Evolutionary conservation across 2,888 invertebrate species (phyloP).

Genomic region (Minunthozetes semirufus): DNA sequence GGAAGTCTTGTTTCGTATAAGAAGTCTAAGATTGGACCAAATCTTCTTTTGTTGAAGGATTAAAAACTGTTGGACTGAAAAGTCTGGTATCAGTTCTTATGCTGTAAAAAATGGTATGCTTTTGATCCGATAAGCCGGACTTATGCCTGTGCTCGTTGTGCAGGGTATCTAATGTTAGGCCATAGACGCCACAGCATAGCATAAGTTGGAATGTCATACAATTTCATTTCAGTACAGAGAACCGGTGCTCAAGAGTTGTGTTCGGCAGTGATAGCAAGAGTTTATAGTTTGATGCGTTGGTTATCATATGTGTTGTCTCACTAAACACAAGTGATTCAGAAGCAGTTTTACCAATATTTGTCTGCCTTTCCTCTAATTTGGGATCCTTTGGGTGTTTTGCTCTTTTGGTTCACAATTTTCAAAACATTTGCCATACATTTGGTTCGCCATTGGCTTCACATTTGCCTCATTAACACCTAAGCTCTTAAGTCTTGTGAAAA

Average conservation of each 20-base stretch:
- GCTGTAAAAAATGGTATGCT: slow-evolving; percentile 25
- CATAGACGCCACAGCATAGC: neutral
- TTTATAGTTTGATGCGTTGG: neutral
- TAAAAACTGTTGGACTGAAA: neutral
- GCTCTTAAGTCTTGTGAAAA: slow-evolving; percentile 31
- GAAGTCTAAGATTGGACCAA: slow-evolving; percentile 25
- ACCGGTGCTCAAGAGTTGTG: slow-evolving; percentile 33
- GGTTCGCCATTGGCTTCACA: too few relatives aligned
- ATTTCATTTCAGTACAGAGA: neutral
- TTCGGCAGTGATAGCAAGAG: slow-evolving; percentile 6
- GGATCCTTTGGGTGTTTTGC: slow-evolving; percentile 3
- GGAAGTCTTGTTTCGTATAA: too few relatives aligned
- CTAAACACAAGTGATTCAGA: neutral
- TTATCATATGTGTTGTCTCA: slow-evolving; percentile 4
- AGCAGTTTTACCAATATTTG: neutral
- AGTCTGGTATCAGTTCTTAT: neutral
- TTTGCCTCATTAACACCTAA: slow-evolving; percentile 23
- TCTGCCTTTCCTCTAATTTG: neutral
- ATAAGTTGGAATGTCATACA: slow-evolving; percentile 20
- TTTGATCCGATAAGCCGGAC: slow-evolving; percentile 31
- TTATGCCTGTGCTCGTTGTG: slow-evolving; percentile 16
- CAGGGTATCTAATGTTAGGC: slow-evolving; percentile 14
- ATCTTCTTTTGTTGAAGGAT: slow-evolving; percentile 31
- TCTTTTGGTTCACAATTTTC: neutral
- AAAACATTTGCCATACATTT: too few relatives aligned